Evolutionary conservation across 2,113 vertebrate genomes (phyloP).

Genomic region (Aphyosemion australe): DNA sequence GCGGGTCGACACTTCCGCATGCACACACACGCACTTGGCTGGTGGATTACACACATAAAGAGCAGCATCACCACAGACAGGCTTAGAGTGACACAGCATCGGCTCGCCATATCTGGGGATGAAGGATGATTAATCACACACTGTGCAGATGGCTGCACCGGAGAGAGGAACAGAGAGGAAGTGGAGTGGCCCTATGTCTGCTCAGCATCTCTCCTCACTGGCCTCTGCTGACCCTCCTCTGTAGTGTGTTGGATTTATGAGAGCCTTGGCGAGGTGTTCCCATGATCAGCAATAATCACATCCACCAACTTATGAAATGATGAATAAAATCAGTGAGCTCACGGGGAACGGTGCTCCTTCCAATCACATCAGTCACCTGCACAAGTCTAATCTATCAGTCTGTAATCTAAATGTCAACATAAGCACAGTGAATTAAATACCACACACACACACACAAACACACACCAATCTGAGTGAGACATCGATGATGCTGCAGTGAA

Average conservation of each 20-base stretch:
- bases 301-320: constrained; percentile 13
- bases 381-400: constrained; percentile 9
- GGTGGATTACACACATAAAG: constrained; percentile 13
- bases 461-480: constrained; percentile 2
- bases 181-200: constrained; percentile 41
- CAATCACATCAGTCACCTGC: background rate
- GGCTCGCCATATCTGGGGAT: constrained; percentile 63
- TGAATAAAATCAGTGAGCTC: constrained; percentile 9
- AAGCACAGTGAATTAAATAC: background rate
- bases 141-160: constrained; percentile 68
- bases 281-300: constrained; percentile 47
- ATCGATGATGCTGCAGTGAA: constrained; percentile 17
- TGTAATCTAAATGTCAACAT: constrained; percentile 5
- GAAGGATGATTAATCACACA: constrained; percentile 72
- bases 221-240: constrained; percentile 46
- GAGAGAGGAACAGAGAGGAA: constrained; percentile 47
- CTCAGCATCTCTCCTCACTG: constrained; percentile 34
- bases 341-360: background rate
- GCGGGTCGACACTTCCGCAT: constrained; percentile 5
- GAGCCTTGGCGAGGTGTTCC: constrained; percentile 24
- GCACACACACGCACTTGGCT: constrained; percentile 31
- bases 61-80: constrained; percentile 5
- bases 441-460: background rate
- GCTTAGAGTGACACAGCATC: constrained; percentile 55
- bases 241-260: constrained; percentile 50